Conservation (phyloP, 2,113 vertebrate genomes). For the Callionymus lyra region DNA sequence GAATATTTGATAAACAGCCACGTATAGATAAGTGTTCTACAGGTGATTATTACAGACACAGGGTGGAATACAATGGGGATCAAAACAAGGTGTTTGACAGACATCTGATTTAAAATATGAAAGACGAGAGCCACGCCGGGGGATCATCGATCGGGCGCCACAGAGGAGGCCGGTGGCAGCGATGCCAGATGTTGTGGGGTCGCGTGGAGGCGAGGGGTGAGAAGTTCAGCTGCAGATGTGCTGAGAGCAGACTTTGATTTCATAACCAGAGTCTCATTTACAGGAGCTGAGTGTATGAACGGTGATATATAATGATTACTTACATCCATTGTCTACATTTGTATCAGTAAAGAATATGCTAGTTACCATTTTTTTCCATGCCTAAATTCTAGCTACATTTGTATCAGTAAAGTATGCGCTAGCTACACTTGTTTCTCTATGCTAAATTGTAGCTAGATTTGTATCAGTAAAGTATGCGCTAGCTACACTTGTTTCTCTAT, state of each 20-base stretch:
- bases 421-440: too few species aligned
- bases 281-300: too few species aligned
- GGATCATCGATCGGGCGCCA: slow-evolving; percentile 49
- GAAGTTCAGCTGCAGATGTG: slow-evolving; percentile 37
- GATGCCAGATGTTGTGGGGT: slow-evolving; percentile 44
- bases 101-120: slow-evolving; percentile 41
- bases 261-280: too few species aligned
- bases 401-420: too few species aligned
- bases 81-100: slow-evolving; percentile 18
- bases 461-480: too few species aligned
- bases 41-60: slow-evolving; percentile 14
- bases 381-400: too few species aligned
- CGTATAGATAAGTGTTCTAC: slow-evolving; percentile 14
- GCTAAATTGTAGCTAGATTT: too few species aligned
- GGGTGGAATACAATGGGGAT: slow-evolving; percentile 46
- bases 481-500: too few species aligned
- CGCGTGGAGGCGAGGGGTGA: slow-evolving; percentile 38
- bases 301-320: too few species aligned
- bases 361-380: too few species aligned
- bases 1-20: slow-evolving; percentile 51
- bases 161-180: slow-evolving; percentile 14
- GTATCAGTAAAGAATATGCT: too few species aligned
- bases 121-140: slow-evolving; percentile 37
- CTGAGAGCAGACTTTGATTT: neutral
- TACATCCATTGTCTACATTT: too few species aligned